These are phyloP conservation scores for Erpobdella octoculata DNA, from an alignment of 2,888 invertebrate species.

Conservation along the genomic window DNA sequence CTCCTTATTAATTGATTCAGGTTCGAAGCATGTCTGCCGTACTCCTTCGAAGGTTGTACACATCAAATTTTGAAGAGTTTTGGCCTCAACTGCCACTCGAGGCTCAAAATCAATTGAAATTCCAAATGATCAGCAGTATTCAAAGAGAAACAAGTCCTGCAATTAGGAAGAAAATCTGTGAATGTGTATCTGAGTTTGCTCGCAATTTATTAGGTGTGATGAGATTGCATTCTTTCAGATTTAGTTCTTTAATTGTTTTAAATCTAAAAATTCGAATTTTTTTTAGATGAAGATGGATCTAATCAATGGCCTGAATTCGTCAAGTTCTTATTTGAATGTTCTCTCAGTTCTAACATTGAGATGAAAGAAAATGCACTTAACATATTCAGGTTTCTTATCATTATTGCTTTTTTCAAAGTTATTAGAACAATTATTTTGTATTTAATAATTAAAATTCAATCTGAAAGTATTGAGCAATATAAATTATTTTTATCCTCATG, in stretches of 20 bases:
- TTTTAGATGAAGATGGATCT: slow-evolving; percentile 78
- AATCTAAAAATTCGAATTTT: slow-evolving; percentile 3
- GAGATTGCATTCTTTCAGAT: background rate
- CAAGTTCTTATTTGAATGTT: slow-evolving; percentile 83
- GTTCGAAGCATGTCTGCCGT: slow-evolving; percentile 88
- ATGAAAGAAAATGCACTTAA: slow-evolving; percentile 86
- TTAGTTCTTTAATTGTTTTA: background rate
- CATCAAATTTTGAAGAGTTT: slow-evolving; percentile 81
- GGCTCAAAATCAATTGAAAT: slow-evolving; percentile 73
- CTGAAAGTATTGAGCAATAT: background rate
- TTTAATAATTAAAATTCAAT: background rate
- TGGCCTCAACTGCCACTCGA: slow-evolving; percentile 79
- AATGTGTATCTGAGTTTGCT: slow-evolving; percentile 89
- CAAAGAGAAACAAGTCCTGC: slow-evolving; percentile 71
- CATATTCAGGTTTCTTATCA: slow-evolving; percentile 78
- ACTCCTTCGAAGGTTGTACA: slow-evolving; percentile 72
- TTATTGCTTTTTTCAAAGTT: no score
- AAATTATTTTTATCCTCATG: slow-evolving; percentile 36
- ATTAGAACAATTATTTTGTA: no score
- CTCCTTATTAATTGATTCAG: slow-evolving; percentile 40
- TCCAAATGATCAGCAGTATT: slow-evolving; percentile 74
- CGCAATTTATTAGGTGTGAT: slow-evolving; percentile 59
- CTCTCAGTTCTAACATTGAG: slow-evolving; percentile 70
- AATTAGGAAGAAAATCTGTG: slow-evolving; percentile 79
- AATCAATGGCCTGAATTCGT: slow-evolving; percentile 95